phyloP scores from a whole-genome alignment of 2,113 vertebrate species.

The Vimba vimba region DNA sequence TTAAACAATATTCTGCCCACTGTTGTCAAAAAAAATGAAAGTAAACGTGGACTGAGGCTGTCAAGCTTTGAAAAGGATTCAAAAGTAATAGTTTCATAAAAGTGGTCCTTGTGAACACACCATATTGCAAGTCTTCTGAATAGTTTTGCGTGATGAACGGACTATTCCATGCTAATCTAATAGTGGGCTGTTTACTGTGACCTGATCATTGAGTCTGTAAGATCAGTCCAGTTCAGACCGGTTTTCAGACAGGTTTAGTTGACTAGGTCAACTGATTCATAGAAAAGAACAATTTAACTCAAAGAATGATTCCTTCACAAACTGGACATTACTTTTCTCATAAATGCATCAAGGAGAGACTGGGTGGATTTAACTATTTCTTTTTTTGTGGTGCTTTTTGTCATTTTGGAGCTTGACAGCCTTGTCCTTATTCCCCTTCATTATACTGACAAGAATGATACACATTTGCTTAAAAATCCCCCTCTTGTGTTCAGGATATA shows the following conservation, averaged over 20 bases:
- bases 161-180: neutral
- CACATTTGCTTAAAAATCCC: neutral
- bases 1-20: neutral
- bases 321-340: neutral
- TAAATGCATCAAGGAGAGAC: neutral
- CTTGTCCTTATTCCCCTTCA: neutral
- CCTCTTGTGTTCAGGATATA: neutral
- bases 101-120: neutral
- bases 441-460: neutral
- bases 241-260: neutral
- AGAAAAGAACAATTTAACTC: too few species aligned
- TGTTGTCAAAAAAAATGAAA: slow-evolving; percentile 10
- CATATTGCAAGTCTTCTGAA: neutral
- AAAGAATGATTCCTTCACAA: too few species aligned
- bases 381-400: neutral
- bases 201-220: too few species aligned
- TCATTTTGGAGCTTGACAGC: neutral
- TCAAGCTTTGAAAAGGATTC: neutral
- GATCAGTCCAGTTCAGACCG: neutral
- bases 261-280: neutral
- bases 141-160: neutral
- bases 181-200: neutral
- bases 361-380: neutral
- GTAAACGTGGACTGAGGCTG: neutral
- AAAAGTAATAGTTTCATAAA: neutral